Evolutionary conservation across 92 coral and sea anemone genomes (phyloP).

Genomic region (Zoanthus gigantus): DNA sequence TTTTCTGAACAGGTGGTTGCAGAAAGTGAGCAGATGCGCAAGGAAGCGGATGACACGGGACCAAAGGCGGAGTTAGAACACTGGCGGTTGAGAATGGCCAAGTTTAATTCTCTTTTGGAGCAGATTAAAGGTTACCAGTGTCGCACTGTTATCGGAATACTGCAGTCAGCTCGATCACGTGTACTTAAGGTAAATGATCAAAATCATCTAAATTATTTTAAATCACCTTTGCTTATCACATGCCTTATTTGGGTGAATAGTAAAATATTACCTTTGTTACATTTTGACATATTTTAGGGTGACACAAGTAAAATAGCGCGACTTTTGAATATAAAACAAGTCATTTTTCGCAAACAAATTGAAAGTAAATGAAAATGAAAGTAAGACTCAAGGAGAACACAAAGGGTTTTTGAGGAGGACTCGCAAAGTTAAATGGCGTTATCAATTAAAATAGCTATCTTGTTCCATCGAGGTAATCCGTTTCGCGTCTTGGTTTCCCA

Average conservation of each 20-base stretch:
- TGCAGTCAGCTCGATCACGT: conserved; percentile 81
- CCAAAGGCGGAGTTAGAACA: conserved; percentile 94
- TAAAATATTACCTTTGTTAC: no score
- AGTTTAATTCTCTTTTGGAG: conserved; percentile 86
- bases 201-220: background rate
- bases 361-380: no score
- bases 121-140: conserved; percentile 78
- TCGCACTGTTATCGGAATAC: conserved; percentile 72
- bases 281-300: no score
- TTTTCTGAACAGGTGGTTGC: conserved; percentile 74
- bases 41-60: conserved; percentile 94
- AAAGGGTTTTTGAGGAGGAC: no score
- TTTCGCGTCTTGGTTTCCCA: no score
- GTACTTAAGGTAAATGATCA: conserved; percentile 68
- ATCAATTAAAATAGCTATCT: no score
- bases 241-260: background rate
- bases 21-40: conserved; percentile 94
- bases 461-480: no score
- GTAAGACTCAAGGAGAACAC: no score
- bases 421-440: no score
- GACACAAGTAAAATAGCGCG: no score
- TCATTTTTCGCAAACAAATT: no score
- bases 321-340: no score
- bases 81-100: conserved; percentile 95
- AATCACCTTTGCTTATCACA: background rate